Conservation (phyloP, 2,797 vertebrate genomes). For the Xenops minutus region DNA sequence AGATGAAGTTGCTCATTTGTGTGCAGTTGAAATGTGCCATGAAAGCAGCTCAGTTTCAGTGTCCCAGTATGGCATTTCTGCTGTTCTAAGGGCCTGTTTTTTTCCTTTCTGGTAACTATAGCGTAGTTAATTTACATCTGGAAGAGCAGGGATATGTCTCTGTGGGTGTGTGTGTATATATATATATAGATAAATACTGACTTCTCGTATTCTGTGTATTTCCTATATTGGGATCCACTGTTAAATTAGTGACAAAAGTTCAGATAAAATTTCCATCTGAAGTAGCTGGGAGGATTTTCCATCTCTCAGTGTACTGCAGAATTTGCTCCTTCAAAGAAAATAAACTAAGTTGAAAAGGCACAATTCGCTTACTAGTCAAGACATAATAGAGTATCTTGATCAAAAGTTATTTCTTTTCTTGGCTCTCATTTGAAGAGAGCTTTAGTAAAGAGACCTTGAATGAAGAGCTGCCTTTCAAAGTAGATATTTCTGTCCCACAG, state of each 20-base stretch:
- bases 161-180: fast-evolving
- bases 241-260: background rate
- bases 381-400: background rate
- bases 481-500: background rate
- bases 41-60: background rate
- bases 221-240: background rate
- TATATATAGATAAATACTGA: fast-evolving
- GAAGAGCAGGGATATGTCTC: background rate
- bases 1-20: background rate
- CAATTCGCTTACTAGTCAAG: background rate
- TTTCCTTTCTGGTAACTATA: background rate
- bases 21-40: background rate
- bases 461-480: background rate
- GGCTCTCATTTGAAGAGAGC: background rate
- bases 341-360: background rate
- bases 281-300: background rate
- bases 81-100: background rate
- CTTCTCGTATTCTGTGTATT: background rate
- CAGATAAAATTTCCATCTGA: background rate
- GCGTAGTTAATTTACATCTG: background rate
- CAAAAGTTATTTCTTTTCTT: background rate
- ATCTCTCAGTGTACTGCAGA: background rate
- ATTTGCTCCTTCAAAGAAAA: background rate
- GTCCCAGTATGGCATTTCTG: background rate
- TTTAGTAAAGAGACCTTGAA: background rate